Percentiles rank a stretch among this genome's conserved stretches.
Evolutionary conservation across 2,888 invertebrate species (phyloP).

Genomic region (Drosophila bunnanda): DNA sequence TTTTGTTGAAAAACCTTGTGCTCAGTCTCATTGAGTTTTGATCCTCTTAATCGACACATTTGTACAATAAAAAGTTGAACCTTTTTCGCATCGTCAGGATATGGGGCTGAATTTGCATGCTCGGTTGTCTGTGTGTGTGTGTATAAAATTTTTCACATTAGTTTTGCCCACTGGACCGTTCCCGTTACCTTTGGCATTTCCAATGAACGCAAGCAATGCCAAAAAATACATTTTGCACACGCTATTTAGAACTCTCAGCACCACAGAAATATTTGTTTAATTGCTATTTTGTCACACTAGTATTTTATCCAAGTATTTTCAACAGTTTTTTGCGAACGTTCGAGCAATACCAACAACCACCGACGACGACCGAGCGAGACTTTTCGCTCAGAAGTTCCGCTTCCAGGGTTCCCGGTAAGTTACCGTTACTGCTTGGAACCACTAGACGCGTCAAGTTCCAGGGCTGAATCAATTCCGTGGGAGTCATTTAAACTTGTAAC

Average conservation of each 20-base stretch:
- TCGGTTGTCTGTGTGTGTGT: constrained; percentile 48
- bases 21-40: constrained; percentile 19
- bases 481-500: constrained; percentile 4
- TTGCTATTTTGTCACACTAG: constrained; percentile 49
- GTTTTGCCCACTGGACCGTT: constrained; percentile 44
- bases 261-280: constrained; percentile 47
- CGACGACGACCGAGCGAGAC: constrained; percentile 33
- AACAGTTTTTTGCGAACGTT: constrained; percentile 72
- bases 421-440: constrained; percentile 2
- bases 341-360: constrained; percentile 65
- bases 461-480: not conserved
- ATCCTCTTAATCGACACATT: not conserved
- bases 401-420: constrained; percentile 4
- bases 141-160: constrained; percentile 64
- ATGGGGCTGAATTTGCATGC: constrained; percentile 40
- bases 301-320: constrained; percentile 60
- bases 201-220: constrained; percentile 82
- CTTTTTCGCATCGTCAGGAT: constrained; percentile 61
- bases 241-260: constrained; percentile 54
- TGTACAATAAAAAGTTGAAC: constrained; percentile 9
- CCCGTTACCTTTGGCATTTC: constrained; percentile 83
- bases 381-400: constrained; percentile 25
- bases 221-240: constrained; percentile 81
- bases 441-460: constrained; percentile 1
- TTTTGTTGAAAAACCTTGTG: constrained; percentile 55